Evolutionary conservation across 1,140 invertebrate species (phyloP).

Genomic region (Ips typographus): DNA sequence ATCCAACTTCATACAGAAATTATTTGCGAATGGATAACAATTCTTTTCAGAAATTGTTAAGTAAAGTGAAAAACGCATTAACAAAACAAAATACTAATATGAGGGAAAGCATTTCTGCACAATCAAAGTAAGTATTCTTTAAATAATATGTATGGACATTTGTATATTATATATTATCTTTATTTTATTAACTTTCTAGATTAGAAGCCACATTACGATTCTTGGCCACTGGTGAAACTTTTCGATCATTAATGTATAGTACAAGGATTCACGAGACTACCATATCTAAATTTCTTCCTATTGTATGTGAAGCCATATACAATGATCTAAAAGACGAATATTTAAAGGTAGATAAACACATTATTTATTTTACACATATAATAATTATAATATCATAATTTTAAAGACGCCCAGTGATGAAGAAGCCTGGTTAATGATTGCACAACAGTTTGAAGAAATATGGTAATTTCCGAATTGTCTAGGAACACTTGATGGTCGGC

Average conservation of each 20-base stretch:
- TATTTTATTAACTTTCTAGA: neutral
- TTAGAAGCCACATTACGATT: neutral
- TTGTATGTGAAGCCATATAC: constrained; percentile 10
- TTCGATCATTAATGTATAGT: constrained; percentile 16
- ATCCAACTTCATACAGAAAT: constrained; percentile 30
- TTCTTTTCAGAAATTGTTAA: constrained; percentile 29
- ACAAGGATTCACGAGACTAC: constrained; percentile 16
- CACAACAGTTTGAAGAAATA: constrained; percentile 21
- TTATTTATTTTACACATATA: constrained; percentile 30
- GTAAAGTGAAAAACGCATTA: constrained; percentile 1
- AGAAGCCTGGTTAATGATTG: too few species aligned
- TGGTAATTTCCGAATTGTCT: constrained; percentile 37
- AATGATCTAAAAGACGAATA: neutral
- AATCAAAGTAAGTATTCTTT: neutral
- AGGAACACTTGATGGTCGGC: constrained; percentile 25
- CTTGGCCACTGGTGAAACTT: neutral
- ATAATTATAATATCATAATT: constrained; percentile 3
- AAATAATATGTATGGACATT: neutral
- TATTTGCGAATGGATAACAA: constrained; percentile 30
- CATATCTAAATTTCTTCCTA: constrained; percentile 17
- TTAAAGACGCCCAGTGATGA: too few species aligned
- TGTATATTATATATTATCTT: too few species aligned
- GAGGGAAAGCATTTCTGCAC: neutral
- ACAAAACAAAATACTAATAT: constrained; percentile 6
- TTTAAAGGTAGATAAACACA: constrained; percentile 42